A percentile compares a stretch with the other conserved stretches of the same genome.
Conservation (phyloP, 2,797 vertebrate species). For the Anableps anableps region DNA sequence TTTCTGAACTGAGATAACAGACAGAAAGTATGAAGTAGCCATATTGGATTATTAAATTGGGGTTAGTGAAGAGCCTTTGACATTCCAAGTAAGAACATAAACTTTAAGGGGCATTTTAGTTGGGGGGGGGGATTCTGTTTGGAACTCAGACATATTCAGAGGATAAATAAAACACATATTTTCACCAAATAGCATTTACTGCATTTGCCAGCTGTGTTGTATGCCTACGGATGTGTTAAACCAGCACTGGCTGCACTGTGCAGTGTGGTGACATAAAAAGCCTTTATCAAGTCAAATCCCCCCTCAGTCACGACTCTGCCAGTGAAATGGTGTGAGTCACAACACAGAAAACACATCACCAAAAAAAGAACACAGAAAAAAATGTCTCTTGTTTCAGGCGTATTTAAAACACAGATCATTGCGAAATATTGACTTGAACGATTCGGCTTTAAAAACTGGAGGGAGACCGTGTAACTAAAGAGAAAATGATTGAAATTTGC, state of each 20-base stretch:
- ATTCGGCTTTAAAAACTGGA: neutral
- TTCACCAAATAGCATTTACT: neutral
- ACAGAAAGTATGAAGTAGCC: neutral
- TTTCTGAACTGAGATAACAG: neutral
- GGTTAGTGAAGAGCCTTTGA: neutral
- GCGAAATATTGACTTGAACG: neutral
- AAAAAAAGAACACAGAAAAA: neutral
- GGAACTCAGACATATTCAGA: neutral
- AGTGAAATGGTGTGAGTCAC: constrained; percentile 54
- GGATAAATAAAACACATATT: neutral
- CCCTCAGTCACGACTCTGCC: constrained; percentile 70
- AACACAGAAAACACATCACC: constrained; percentile 11
- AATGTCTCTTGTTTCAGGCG: neutral
- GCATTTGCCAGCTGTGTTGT: neutral
- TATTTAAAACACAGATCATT: fast-evolving
- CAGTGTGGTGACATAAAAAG: constrained; percentile 28
- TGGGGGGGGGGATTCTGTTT: neutral
- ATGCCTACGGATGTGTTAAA: neutral
- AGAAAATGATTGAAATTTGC: neutral
- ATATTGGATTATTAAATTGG: neutral
- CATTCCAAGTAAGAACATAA: neutral
- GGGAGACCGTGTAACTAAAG: neutral
- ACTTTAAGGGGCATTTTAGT: neutral
- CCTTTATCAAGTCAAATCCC: constrained; percentile 36
- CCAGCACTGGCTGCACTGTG: neutral